Percentiles rank a stretch among this genome's conserved stretches.
Conservation (phyloP, 2,797 vertebrate genomes). For the Ptychadena robeensis region DNA sequence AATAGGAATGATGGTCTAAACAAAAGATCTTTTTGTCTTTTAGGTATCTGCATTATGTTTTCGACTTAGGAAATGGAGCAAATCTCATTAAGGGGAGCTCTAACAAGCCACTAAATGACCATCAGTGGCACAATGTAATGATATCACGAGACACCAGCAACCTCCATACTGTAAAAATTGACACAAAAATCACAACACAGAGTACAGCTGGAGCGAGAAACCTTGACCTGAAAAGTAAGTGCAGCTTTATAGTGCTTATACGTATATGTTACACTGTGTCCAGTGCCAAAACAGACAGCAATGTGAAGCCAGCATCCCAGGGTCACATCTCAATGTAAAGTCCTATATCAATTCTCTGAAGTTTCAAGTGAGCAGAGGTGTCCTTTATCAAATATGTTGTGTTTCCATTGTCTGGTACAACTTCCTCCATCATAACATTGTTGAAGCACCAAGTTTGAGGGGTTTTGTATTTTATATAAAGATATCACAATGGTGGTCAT, state of each 20-base stretch:
- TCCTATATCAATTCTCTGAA: too few relatives aligned
- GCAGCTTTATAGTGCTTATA: not conserved
- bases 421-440: too few relatives aligned
- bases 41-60: constrained; percentile 95
- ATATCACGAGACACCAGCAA: constrained; percentile 96
- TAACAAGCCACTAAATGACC: constrained; percentile 96
- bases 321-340: too few relatives aligned
- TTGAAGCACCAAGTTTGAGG: too few relatives aligned
- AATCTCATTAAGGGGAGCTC: constrained; percentile 98
- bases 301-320: too few relatives aligned
- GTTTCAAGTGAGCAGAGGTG: too few relatives aligned
- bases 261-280: too few relatives aligned
- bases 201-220: constrained; percentile 94
- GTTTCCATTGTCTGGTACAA: too few relatives aligned
- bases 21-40: constrained; percentile 31
- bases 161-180: constrained; percentile 95
- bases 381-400: too few relatives aligned
- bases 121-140: constrained; percentile 97
- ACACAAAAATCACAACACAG: constrained; percentile 94
- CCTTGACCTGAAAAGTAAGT: constrained; percentile 94
- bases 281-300: too few relatives aligned
- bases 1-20: not conserved
- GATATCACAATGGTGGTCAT: too few relatives aligned
- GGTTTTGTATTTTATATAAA: too few relatives aligned
- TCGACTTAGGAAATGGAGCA: constrained; percentile 94